Conservation (phyloP, 2,113 vertebrate genomes). For the Aptenodytes forsteri region DNA sequence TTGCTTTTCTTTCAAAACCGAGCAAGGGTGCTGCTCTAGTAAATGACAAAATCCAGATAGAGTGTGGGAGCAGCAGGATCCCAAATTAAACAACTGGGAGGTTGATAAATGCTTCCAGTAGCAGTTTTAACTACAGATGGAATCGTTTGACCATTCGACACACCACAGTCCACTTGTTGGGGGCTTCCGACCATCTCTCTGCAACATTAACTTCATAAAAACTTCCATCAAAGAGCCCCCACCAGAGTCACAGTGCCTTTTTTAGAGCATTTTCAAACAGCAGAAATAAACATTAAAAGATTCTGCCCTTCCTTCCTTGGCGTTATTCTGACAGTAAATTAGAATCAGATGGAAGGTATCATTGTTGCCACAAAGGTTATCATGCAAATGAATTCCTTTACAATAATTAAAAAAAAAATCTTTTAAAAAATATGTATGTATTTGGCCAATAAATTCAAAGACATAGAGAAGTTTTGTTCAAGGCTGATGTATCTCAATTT, state of each 20-base stretch:
- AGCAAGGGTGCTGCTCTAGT: not conserved
- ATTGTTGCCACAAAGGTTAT: not conserved
- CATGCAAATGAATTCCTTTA: not conserved
- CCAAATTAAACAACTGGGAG: constrained; percentile 41
- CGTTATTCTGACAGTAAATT: constrained; percentile 29
- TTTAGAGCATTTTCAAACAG: constrained; percentile 28
- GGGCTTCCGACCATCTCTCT: constrained; percentile 42
- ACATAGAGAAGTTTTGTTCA: not conserved
- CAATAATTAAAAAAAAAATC: not conserved
- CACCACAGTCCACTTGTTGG: not conserved
- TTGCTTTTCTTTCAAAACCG: constrained; percentile 34
- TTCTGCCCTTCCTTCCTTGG: constrained; percentile 4
- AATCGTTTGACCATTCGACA: constrained; percentile 62
- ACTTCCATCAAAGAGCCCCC: constrained; percentile 37
- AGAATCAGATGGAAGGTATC: constrained; percentile 40
- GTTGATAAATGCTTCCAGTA: constrained; percentile 58
- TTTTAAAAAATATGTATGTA: not conserved
- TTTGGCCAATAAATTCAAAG: not conserved
- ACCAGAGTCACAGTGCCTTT: not conserved
- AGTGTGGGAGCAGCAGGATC: constrained; percentile 50
- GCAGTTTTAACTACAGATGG: constrained; percentile 55
- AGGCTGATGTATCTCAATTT: not conserved
- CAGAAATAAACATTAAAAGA: constrained; percentile 29
- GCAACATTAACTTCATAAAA: constrained; percentile 60
- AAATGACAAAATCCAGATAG: constrained; percentile 66